Percentiles rank a stretch among this genome's conserved stretches.
phyloP scores from a whole-genome alignment of 2,113 vertebrate species.

The Phodopus roborovskii region DNA sequence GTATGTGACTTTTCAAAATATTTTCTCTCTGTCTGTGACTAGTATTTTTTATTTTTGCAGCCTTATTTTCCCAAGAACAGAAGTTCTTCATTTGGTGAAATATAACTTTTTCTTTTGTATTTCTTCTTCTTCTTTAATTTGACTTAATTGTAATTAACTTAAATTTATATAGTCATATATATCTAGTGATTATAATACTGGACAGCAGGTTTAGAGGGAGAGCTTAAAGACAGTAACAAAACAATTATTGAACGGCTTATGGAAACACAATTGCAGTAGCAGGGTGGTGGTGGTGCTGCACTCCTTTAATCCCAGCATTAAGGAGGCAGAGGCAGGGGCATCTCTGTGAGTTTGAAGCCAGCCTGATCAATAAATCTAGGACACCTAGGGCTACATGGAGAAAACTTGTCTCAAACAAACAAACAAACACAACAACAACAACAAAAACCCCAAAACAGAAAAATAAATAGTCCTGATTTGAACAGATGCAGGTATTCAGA shows the following conservation, averaged over 20 bases:
- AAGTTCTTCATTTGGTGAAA: conserved; percentile 29
- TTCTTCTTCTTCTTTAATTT: background rate
- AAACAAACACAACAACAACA: background rate
- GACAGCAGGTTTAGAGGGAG: background rate
- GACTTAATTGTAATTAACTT: conserved; percentile 34
- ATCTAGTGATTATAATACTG: background rate
- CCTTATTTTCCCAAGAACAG: conserved; percentile 4
- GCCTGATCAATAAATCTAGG: background rate
- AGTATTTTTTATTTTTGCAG: conserved; percentile 21
- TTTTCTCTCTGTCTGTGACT: background rate
- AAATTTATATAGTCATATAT: background rate
- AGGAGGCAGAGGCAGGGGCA: background rate
- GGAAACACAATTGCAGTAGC: background rate
- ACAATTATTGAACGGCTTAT: background rate
- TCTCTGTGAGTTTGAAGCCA: background rate
- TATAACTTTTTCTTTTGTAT: background rate
- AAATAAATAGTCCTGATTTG: background rate
- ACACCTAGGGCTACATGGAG: background rate
- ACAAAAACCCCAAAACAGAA: too few relatives aligned
- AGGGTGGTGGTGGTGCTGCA: background rate
- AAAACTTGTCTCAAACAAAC: background rate
- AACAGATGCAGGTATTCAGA: background rate
- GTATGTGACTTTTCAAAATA: background rate
- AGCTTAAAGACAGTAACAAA: background rate
- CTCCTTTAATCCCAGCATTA: background rate